Conservation (phyloP, 2,888 invertebrate genomes). For the Lasioglossum malachurum region DNA sequence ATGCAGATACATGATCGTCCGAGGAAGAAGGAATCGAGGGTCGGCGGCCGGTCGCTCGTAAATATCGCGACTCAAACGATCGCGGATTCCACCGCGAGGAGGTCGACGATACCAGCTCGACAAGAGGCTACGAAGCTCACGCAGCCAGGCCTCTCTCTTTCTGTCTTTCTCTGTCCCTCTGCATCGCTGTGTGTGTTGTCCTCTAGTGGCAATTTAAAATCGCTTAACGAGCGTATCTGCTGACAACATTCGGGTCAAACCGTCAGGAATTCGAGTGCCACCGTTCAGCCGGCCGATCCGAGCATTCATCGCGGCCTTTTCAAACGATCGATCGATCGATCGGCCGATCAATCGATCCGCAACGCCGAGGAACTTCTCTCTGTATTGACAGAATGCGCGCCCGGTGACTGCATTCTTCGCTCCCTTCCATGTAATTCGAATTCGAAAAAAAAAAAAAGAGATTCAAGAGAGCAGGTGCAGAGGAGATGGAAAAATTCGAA, state of each 20-base stretch:
- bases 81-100: slow-evolving; percentile 44
- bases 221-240: slow-evolving; percentile 66
- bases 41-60: slow-evolving; percentile 65
- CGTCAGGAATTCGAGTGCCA: slow-evolving; percentile 40
- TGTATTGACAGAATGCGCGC: background rate
- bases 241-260: slow-evolving; percentile 55
- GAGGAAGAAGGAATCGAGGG: background rate
- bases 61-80: slow-evolving; percentile 74
- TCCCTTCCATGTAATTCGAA: background rate
- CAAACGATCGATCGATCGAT: background rate
- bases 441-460: background rate
- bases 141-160: slow-evolving; percentile 20
- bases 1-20: background rate
- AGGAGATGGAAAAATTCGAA: background rate
- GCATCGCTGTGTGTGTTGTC: background rate
- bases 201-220: slow-evolving; percentile 73
- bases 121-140: slow-evolving; percentile 36
- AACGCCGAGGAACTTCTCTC: background rate
- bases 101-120: slow-evolving; percentile 42
- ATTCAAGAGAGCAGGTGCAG: background rate
- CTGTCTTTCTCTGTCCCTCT: background rate
- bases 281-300: slow-evolving; percentile 49
- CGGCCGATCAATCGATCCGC: background rate
- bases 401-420: background rate
- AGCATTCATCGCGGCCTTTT: slow-evolving; percentile 43